phyloP scores from a whole-genome alignment of 1,140 invertebrate species.

The Stenopsyche tienmushanensis region DNA sequence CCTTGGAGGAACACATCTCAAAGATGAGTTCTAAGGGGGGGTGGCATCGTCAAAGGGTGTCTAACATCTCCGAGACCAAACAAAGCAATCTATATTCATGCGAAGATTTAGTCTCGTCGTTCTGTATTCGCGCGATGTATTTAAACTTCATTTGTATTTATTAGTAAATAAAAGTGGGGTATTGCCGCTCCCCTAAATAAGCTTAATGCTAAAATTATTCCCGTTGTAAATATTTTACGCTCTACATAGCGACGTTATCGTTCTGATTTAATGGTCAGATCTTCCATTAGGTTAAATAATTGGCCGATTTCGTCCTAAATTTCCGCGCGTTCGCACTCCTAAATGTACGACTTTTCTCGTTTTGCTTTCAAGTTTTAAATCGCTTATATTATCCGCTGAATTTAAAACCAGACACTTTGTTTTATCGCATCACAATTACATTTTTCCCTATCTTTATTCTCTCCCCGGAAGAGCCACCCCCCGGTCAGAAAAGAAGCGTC shows the following conservation, averaged over 20 bases:
- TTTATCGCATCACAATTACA: conserved; percentile 29
- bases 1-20: too few species aligned
- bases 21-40: too few species aligned
- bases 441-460: conserved; percentile 23
- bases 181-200: conserved; percentile 17
- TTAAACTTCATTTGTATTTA: conserved; percentile 35
- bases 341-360: conserved; percentile 11
- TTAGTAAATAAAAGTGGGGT: conserved; percentile 23
- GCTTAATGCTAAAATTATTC: conserved; percentile 28
- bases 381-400: conserved; percentile 8
- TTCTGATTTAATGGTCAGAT: conserved; percentile 33
- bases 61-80: not conserved
- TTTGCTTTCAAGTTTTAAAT: conserved; percentile 17
- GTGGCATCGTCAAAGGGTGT: too few species aligned
- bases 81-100: conserved; percentile 33
- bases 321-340: conserved; percentile 8
- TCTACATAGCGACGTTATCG: conserved; percentile 27
- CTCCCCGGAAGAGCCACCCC: not conserved
- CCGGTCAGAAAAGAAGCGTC: not conserved
- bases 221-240: conserved; percentile 26
- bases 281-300: conserved; percentile 34
- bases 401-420: conserved; percentile 5
- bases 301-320: conserved; percentile 28
- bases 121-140: conserved; percentile 17
- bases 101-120: conserved; percentile 22